Evolutionary conservation across 2,888 invertebrate genomes (phyloP), one percentile per base, ranked within the genome.

Genomic region (Hyalella azteca): DNA sequence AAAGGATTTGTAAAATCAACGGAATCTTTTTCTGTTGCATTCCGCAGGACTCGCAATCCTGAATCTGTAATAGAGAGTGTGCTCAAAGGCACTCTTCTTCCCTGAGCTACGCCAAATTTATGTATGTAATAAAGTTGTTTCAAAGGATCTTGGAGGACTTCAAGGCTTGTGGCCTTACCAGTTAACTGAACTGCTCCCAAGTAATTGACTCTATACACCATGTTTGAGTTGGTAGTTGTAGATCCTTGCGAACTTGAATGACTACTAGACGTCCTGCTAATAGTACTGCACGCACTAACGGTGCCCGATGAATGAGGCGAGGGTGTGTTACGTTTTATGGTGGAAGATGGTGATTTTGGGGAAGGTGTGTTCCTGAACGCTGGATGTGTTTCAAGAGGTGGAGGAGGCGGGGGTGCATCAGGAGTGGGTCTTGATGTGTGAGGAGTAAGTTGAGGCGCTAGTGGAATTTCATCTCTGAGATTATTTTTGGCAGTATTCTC

Each of bases 121-220:
- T 92, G 92, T 0, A 90, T 88, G 85, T 92, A 89, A 87, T 94
- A 94, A 41, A 94, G 89, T 85, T 93, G 91, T 86, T 91, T 91
- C 9, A 96, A 89, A 0, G 95, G 95, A 78, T 91, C 91, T 87
- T 96, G 95, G 40, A 96, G 90, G 15, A 95, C 95, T 32, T 93
- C 91, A 26, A 96, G 90, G 85, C 94, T 94, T 0, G 95, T 94
- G 32, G 86, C 86, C n/a, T 84, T 93, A 80, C 92, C 92, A 40
- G 92, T 91, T 0, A 96, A 89, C 0, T 93, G 92, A 26, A 94
- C 91, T 0, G 93, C 93, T 13, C 95, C 95, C 84, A 96, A 89
- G 86, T 95, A 95, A 86, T 93, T 93, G 0, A 95, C 94, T 22
- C 82, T 79, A 77, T 84, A 82, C 77, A 79, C 82, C 78, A 84